phyloP scores from a whole-genome alignment of 2,113 vertebrate genomes.

The Climacteris rufus region DNA sequence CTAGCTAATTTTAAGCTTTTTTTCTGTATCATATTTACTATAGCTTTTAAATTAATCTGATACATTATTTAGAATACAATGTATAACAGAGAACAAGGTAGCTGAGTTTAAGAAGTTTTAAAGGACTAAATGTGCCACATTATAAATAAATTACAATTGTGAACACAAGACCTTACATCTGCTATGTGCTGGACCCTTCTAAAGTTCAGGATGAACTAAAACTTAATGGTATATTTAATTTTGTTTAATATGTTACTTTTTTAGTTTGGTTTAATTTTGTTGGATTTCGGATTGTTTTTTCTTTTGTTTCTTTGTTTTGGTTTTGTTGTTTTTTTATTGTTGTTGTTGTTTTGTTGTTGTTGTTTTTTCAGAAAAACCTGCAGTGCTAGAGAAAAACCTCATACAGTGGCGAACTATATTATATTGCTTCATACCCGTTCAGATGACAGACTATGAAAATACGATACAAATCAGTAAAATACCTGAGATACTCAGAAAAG shows the following conservation, averaged over 20 bases:
- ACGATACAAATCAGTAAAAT: background rate
- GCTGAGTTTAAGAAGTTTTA: background rate
- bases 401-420: background rate
- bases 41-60: background rate
- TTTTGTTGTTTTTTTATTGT: background rate
- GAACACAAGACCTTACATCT: background rate
- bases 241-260: background rate
- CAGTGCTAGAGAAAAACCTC: background rate
- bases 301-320: background rate
- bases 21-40: background rate
- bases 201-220: background rate
- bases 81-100: background rate
- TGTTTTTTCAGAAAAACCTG: background rate
- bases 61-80: background rate
- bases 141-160: background rate
- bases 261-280: background rate
- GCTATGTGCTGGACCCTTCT: background rate
- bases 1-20: background rate
- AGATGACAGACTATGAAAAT: background rate
- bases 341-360: fast-evolving
- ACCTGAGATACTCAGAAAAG: background rate
- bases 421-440: background rate
- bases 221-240: background rate
- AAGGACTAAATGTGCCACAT: background rate
- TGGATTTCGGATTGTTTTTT: fast-evolving